Evolutionary conservation across 2,888 invertebrate genomes (phyloP), one percentile per base, ranked within the genome.

Genomic region (Nineta flava): DNA sequence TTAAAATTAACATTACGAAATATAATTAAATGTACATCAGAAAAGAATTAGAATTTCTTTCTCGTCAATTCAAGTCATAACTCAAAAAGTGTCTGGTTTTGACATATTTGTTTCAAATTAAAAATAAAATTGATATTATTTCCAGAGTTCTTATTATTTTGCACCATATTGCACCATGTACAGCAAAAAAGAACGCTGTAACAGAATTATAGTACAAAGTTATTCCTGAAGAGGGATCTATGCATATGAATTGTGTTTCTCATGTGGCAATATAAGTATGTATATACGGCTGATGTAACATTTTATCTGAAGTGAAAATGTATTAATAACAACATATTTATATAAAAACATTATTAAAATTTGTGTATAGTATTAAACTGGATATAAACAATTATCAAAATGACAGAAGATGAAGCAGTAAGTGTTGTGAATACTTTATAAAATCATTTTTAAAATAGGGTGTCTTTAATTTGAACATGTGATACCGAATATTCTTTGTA

Each of bases 361-460:
- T 40, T 15, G 16, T 15, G 40, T 9, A n/a, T 40, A 26, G 26
- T 26, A 26, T 26, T 26, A 26, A 26, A 26, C 26, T 26, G 26
- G 26, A 26, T 26, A 26, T 26, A 26, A 26, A 19, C n/a, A 43
- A n/a, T 17, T 19, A 21, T 16, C 34, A 64, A 59, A 59, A 73
- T 73, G 73, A 67, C 72, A 16, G 73, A 73, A 59, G 73, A 73
- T 59, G 72, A 73, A 56, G 68, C 70, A 59, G 73, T 73, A 65
- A 61, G 70, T 65, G 51, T 42, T 52, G 47, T 34, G 15, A 42
- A 26, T 41, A 49, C 42, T 47, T 49, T 34, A 40, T 32, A 32
- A 46, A 46, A 26, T 34, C 44, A 44, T 44, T 49, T 41, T 44
- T 32, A 32, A 46, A 44, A 9, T 17, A 48, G 19, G 44, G 9